Evolutionary conservation across 2,113 vertebrate species (phyloP).

Genomic region (Procapra przewalskii): DNA sequence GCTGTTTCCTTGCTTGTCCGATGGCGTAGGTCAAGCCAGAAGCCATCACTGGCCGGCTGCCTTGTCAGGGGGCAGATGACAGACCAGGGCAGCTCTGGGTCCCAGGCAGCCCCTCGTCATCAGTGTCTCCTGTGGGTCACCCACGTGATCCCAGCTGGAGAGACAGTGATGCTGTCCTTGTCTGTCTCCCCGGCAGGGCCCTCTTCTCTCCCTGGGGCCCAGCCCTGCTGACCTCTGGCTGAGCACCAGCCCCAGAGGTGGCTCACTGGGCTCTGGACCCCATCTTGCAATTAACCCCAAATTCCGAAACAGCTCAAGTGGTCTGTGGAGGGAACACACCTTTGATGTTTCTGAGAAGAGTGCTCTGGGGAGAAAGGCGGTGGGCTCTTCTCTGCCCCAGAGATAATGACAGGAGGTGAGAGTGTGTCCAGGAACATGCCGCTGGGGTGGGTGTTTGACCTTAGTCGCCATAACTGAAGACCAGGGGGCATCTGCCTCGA

Average conservation of each 20-base stretch:
- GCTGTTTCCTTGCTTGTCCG: rapidly evolving
- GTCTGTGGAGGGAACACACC: neutral
- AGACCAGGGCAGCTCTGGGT: neutral
- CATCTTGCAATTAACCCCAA: no score
- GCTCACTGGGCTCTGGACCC: neutral
- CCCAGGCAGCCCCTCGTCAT: neutral
- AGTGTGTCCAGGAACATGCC: rapidly evolving
- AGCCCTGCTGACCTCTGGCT: neutral
- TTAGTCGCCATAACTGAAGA: neutral
- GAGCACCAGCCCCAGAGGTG: neutral
- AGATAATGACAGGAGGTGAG: neutral
- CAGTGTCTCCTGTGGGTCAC: no score
- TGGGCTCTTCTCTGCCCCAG: no score
- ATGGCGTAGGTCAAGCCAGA: neutral
- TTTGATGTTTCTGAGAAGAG: neutral
- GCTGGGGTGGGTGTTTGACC: neutral
- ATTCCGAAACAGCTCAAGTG: neutral
- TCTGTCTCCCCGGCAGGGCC: neutral
- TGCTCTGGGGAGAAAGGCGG: neutral
- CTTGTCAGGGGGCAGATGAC: neutral
- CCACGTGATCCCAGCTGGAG: neutral
- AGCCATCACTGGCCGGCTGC: neutral
- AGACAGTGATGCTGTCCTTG: neutral
- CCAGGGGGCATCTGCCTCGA: neutral
- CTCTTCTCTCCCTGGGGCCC: neutral